These are phyloP conservation scores for Drosophila nigrodunni DNA, from an alignment of 1,140 invertebrate genomes.

Conservation along the genomic window DNA sequence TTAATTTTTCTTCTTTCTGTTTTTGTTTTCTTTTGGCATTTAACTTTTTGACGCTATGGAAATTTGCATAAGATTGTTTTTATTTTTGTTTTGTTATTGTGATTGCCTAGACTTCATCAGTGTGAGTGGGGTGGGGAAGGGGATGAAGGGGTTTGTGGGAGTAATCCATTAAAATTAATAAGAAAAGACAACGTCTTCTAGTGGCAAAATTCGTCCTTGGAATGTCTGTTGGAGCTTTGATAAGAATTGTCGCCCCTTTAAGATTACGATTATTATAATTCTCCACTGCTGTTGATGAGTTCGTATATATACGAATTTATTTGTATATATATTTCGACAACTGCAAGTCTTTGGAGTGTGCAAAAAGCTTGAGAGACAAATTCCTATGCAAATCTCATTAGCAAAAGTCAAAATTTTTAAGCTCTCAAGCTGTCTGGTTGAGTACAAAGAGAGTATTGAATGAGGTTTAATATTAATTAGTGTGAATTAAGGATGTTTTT, in stretches of 20 bases:
- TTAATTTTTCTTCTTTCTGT: slow-evolving; percentile 58
- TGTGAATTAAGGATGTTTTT: too few relatives aligned
- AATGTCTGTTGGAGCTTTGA: slow-evolving; percentile 25
- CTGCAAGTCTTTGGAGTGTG: neutral
- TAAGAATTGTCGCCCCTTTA: slow-evolving; percentile 7
- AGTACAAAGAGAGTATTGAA: too few relatives aligned
- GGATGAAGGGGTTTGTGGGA: neutral
- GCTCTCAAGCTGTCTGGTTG: too few relatives aligned
- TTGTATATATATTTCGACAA: neutral
- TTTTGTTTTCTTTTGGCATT: slow-evolving; percentile 63
- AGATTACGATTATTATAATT: slow-evolving; percentile 35
- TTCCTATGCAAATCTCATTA: neutral
- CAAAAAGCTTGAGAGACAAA: slow-evolving; percentile 5
- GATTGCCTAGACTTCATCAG: slow-evolving; percentile 1
- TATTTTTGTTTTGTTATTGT: slow-evolving; percentile 38
- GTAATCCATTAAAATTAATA: slow-evolving; percentile 64
- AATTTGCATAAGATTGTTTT: slow-evolving; percentile 75
- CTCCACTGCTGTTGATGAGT: slow-evolving; percentile 30
- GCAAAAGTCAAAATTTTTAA: neutral
- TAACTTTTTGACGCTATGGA: slow-evolving; percentile 55
- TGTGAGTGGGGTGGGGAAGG: slow-evolving; percentile 2
- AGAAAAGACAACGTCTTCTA: slow-evolving; percentile 35
- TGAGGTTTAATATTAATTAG: too few relatives aligned
- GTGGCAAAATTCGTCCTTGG: slow-evolving; percentile 14
- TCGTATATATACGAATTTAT: slow-evolving; percentile 17